Evolutionary conservation across 2,888 invertebrate genomes (phyloP).

Genomic region (Odontocolon sp.): DNA sequence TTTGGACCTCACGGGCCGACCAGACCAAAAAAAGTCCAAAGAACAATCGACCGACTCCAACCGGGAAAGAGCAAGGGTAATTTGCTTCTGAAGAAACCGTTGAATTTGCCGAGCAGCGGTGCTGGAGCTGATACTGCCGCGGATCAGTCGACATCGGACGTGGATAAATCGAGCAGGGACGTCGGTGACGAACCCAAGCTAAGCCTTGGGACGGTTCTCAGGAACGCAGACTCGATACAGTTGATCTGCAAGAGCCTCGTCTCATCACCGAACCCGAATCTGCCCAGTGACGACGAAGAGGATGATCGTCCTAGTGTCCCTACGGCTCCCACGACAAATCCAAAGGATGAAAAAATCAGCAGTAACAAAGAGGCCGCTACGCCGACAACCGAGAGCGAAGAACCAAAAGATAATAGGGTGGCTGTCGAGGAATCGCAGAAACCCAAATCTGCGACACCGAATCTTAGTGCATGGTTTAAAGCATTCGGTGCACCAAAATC

Average conservation of each 20-base stretch:
- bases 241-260: conserved; percentile 78
- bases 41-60: conserved; percentile 92
- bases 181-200: conserved; percentile 86
- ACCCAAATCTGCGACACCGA: conserved; percentile 88
- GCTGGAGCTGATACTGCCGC: conserved; percentile 82
- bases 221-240: conserved; percentile 78
- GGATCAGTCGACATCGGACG: conserved; percentile 83
- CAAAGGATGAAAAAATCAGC: conserved; percentile 70
- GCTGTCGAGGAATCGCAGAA: conserved; percentile 81
- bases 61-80: conserved; percentile 95
- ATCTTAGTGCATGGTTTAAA: conserved; percentile 95
- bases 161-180: conserved; percentile 81
- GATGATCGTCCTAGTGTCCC: conserved; percentile 72
- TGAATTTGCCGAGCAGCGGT: conserved; percentile 83
- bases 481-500: conserved; percentile 94
- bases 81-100: conserved; percentile 86
- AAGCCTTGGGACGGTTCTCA: conserved; percentile 91
- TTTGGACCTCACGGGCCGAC: conserved; percentile 75
- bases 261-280: conserved; percentile 76
- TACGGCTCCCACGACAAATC: conserved; percentile 61
- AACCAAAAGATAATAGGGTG: conserved; percentile 44
- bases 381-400: conserved; percentile 65
- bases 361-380: conserved; percentile 69
- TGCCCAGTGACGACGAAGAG: conserved; percentile 80
- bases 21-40: conserved; percentile 85